phyloP scores from a whole-genome alignment of 2,113 vertebrate genomes.

The Butorides virescens region DNA sequence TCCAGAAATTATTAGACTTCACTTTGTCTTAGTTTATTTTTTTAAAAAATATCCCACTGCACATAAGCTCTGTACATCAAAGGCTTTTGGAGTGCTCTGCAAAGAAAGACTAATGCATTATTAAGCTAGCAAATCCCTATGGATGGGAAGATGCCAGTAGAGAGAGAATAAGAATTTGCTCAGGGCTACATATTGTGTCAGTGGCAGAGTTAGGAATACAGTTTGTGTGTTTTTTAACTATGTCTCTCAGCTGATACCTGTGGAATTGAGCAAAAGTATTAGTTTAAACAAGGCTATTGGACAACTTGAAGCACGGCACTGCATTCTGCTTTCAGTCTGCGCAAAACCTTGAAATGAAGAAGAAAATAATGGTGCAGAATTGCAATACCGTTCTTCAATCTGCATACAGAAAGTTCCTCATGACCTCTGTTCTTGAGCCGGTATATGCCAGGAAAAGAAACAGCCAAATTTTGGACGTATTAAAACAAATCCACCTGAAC shows the following conservation, averaged over 20 bases:
- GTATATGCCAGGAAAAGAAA: neutral
- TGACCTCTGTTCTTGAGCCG: neutral
- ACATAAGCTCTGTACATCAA: neutral
- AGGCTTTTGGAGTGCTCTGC: neutral
- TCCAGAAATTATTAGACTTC: neutral
- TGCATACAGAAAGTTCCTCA: neutral
- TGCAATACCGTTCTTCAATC: neutral
- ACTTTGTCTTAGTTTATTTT: neutral
- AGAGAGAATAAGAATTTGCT: neutral
- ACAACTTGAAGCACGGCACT: neutral
- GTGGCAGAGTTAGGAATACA: neutral
- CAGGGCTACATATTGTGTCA: neutral
- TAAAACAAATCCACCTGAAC: neutral
- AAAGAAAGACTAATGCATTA: conserved; percentile 31
- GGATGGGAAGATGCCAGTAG: neutral
- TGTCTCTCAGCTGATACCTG: neutral
- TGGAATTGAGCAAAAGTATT: neutral
- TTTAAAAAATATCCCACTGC: neutral
- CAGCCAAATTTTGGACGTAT: neutral
- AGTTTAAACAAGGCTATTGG: neutral
- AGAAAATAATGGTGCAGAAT: neutral
- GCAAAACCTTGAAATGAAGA: neutral
- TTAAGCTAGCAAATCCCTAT: neutral
- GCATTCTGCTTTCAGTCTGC: neutral
- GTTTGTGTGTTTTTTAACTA: neutral